A percentile compares a stretch with the other conserved stretches of the same genome.
Evolutionary conservation across 2,888 invertebrate species (phyloP).

Genomic region (Harpalus rubripes): DNA sequence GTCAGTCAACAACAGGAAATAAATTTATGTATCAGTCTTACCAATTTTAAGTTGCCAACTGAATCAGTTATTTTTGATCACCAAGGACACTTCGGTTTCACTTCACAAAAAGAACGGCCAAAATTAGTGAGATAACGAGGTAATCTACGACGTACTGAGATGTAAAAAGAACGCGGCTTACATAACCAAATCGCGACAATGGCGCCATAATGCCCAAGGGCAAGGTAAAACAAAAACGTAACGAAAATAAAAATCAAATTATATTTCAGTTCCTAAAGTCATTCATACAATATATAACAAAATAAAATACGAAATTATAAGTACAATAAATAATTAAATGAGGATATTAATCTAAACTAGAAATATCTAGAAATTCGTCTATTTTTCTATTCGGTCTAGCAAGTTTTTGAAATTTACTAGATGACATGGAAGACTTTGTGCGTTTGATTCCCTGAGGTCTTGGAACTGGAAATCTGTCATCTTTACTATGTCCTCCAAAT

Average conservation of each 20-base stretch:
- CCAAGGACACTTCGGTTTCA: too few species aligned
- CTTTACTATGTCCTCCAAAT: constrained; percentile 80
- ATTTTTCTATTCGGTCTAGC: constrained; percentile 55
- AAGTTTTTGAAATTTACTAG: constrained; percentile 73
- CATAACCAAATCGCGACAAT: too few species aligned
- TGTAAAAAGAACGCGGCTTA: too few species aligned
- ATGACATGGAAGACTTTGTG: constrained; percentile 69
- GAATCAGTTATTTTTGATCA: too few species aligned
- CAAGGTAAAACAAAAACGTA: constrained; percentile 3
- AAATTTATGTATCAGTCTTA: too few species aligned
- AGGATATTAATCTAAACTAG: constrained; percentile 40
- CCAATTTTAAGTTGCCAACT: too few species aligned
- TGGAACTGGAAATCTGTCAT: constrained; percentile 77
- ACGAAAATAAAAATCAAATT: not conserved
- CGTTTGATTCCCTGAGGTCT: constrained; percentile 69
- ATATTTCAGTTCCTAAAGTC: not conserved
- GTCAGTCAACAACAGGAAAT: too few species aligned
- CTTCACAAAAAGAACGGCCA: too few species aligned
- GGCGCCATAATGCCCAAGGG: too few species aligned
- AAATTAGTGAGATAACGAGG: too few species aligned
- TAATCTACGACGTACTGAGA: too few species aligned
- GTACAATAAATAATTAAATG: constrained; percentile 36
- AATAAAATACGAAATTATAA: constrained; percentile 17
- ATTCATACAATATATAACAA: not conserved
- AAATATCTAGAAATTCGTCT: constrained; percentile 52